Evolutionary conservation across 2,888 invertebrate species (phyloP), one percentile per base, ranked within the genome.

Genomic region (Rhagophthalmus giganteus): DNA sequence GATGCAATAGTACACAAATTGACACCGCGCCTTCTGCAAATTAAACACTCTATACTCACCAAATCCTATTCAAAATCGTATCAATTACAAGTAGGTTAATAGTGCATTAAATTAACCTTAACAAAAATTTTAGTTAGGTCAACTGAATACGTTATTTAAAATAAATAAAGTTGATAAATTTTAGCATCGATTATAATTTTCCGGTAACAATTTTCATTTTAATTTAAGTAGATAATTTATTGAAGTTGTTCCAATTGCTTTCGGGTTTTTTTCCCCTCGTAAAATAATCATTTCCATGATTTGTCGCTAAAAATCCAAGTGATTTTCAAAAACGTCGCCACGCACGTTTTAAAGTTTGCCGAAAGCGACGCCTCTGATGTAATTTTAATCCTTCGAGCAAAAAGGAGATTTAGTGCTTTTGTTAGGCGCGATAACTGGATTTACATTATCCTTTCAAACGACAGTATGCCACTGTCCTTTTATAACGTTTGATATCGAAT

Each of bases 51-150:
- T n/a, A n/a, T 24, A 14, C 24, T 45, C 39, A 51, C 45, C 37
- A 45, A 44, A 35, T 28, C 27, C 39, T 27, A 44, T 45, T 45
- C 35, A 44, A 45, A 44, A 28, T 30, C 9, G 30, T 34, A 51
- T 39, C 51, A 51, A 44, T 39, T 44, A 35, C 10, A 45, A 39
- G 10, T 51, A 31, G 45, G 51, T 51, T 51, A 51, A 45, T 40
- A 33, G 27, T 34, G 32, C 42, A 31, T 27, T 33, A 10, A 31
- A 31, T 24, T 28, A 11, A 3, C 14, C 13, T 5, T 9, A 25
- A 9, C 25, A 9, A 6, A 7, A 40, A 8, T 14, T 9, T 12
- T 31, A n/a, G 1, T 10, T 30, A n/a, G 3, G 27, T 7, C 27
- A 7, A 3, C n/a, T 10, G n/a, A 27, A 27, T 7, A n/a, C 10